A percentile compares a stretch with the other conserved stretches of the same genome.
Evolutionary conservation across 2,888 invertebrate species (phyloP).

Genomic region (Epinotia bilunana): DNA sequence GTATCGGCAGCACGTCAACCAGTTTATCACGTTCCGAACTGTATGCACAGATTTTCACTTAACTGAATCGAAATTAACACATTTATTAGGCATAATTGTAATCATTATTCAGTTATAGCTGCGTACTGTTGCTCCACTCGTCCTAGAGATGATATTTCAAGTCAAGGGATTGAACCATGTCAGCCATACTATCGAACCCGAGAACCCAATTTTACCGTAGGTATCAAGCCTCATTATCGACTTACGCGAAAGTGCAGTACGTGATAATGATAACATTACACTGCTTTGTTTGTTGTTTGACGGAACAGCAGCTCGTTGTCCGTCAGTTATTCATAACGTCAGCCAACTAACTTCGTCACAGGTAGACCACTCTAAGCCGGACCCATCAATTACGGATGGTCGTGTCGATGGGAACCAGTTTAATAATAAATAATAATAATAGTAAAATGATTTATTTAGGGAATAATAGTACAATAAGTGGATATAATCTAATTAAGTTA

Average conservation of each 20-base stretch:
- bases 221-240: slow-evolving; percentile 11
- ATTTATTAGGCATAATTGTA: too few relatives aligned
- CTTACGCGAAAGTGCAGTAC: neutral
- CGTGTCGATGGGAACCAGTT: neutral
- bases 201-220: neutral
- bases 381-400: neutral
- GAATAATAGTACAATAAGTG: too few relatives aligned
- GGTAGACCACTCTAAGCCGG: neutral
- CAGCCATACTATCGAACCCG: neutral
- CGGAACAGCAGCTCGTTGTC: slow-evolving; percentile 7
- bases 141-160: too few relatives aligned
- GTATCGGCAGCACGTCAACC: too few relatives aligned
- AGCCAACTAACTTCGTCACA: neutral
- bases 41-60: too few relatives aligned
- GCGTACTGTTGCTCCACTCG: too few relatives aligned
- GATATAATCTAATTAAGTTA: too few relatives aligned
- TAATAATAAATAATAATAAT: too few relatives aligned
- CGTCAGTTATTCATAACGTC: neutral
- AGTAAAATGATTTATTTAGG: too few relatives aligned
- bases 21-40: too few relatives aligned
- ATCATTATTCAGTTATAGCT: too few relatives aligned
- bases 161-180: neutral
- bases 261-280: neutral
- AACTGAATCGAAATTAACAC: too few relatives aligned
- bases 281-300: neutral